Evolutionary conservation across 2,113 vertebrate species (phyloP).

Genomic region (Odontophorus gujanensis): DNA sequence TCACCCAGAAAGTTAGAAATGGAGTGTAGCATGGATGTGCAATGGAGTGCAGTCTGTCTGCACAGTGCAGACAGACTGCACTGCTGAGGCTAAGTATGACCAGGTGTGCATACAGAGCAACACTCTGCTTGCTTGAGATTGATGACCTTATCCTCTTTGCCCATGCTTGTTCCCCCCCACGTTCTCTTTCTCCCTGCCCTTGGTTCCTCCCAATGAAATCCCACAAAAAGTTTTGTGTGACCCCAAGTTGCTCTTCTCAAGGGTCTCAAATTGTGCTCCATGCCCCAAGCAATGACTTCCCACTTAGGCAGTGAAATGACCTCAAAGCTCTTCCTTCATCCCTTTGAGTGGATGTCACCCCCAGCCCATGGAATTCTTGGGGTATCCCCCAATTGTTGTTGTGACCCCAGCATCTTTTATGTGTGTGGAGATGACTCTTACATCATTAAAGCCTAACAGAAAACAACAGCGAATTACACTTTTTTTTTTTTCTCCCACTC

Average conservation of each 20-base stretch:
- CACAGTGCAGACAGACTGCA: not conserved
- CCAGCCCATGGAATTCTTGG: rapidly evolving
- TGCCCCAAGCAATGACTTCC: not conserved
- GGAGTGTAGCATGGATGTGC: not conserved
- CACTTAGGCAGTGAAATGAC: rapidly evolving
- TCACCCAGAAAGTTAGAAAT: not conserved
- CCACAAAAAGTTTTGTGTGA: not conserved
- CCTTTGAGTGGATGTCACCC: not conserved
- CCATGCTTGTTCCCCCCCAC: not conserved
- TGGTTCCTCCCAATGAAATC: not conserved
- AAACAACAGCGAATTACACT: not conserved
- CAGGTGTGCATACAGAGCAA: not conserved
- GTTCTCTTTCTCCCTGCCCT: not conserved
- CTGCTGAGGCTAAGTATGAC: not conserved
- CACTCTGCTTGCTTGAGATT: not conserved
- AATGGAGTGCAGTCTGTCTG: too few relatives aligned
- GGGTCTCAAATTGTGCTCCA: rapidly evolving
- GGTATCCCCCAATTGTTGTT: rapidly evolving
- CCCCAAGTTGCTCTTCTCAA: not conserved
- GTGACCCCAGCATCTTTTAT: rapidly evolving
- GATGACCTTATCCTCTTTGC: not conserved
- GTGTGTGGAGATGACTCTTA: not conserved
- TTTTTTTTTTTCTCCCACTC: rapidly evolving
- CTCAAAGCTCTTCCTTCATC: not conserved
- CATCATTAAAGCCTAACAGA: not conserved